phyloP scores from a whole-genome alignment of 2,888 invertebrate species.

The Sinelater perroti region DNA sequence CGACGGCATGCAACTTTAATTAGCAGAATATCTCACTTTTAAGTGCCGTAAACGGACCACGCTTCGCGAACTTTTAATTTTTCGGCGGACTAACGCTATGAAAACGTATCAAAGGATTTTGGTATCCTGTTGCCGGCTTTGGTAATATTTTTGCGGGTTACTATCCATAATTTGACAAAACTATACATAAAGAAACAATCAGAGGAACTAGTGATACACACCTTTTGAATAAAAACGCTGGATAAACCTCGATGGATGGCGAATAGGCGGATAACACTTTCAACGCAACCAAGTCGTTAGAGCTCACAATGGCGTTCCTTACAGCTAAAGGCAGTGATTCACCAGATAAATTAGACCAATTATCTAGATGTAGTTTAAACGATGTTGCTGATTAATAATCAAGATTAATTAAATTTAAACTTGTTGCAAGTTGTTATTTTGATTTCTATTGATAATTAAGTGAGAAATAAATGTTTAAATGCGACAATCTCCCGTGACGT shows the following conservation, averaged over 20 bases:
- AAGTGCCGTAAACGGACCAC: too few species aligned
- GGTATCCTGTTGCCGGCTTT: conserved; percentile 70
- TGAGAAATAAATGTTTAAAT: conserved; percentile 39
- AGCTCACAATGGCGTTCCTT: conserved; percentile 86
- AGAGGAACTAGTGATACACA: conserved; percentile 51
- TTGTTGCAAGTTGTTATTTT: background rate
- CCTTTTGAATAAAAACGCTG: conserved; percentile 60
- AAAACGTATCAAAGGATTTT: conserved; percentile 74
- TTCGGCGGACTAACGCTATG: conserved; percentile 69
- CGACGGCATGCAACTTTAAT: too few species aligned
- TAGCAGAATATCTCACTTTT: too few species aligned
- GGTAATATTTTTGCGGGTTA: conserved; percentile 60
- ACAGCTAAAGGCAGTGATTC: conserved; percentile 58
- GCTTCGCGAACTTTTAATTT: conserved; percentile 53
- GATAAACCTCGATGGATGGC: conserved; percentile 72
- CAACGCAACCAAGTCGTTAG: conserved; percentile 75
- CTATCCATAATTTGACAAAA: conserved; percentile 60
- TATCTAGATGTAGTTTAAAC: conserved; percentile 6
- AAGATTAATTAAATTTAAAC: conserved; percentile 8
- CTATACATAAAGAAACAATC: conserved; percentile 54
- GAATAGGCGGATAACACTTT: conserved; percentile 75
- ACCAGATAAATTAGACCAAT: conserved; percentile 27
- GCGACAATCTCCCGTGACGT: conserved; percentile 50
- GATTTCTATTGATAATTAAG: conserved; percentile 36
- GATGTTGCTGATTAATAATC: conserved; percentile 3